Evolutionary conservation across 1,140 invertebrate species (phyloP), one percentile per base, ranked within the genome.

Genomic region (Heliconius hermathena): DNA sequence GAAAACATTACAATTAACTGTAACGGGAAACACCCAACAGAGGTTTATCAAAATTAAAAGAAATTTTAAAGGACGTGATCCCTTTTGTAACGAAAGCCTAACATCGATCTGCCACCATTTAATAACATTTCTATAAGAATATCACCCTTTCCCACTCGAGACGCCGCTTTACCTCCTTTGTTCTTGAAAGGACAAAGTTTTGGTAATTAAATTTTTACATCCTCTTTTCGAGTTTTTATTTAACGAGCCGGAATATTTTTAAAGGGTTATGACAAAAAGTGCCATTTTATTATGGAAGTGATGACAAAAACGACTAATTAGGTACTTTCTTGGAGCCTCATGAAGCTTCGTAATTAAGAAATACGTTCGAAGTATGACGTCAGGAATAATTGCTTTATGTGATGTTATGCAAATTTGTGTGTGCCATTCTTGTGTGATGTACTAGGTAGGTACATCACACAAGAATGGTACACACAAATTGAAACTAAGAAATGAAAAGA

Each of bases 181-280:
- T 91, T 83, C 84, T 82, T 82, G 83, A 82, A 84, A 79, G 83
- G 82, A 85, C 83, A 83, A 91, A 91, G 82, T 91, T 92, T 89
- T 88, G 81, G 81, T 91, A 92, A 93, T 93, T 92, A 92, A 91
- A 89, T 89, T 91, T 93, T 93, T 91, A 89, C 87, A 86, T 87
- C 84, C 82, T 77, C 81, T 77, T 88, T 83, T 84, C 83, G 78
- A 81, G 80, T 81, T 83, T 85, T 79, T 84, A 78, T 82, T 87
- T 84, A 87, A 90, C 85, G 82, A 85, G 79, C 73, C 80, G 77
- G 82, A 84, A 89, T 89, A 88, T 88, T 87, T 86, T 86, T 84
- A 85, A 83, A 83, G 81, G 83, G 83, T 84, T 80, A 76, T 81
- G 83, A 84, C 78, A 83, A 80, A 84, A 83, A 84, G 72, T 60